Evolutionary conservation across 2,113 vertebrate species (phyloP), one percentile per base, ranked within the genome.

Genomic region (Hassar affinis): DNA sequence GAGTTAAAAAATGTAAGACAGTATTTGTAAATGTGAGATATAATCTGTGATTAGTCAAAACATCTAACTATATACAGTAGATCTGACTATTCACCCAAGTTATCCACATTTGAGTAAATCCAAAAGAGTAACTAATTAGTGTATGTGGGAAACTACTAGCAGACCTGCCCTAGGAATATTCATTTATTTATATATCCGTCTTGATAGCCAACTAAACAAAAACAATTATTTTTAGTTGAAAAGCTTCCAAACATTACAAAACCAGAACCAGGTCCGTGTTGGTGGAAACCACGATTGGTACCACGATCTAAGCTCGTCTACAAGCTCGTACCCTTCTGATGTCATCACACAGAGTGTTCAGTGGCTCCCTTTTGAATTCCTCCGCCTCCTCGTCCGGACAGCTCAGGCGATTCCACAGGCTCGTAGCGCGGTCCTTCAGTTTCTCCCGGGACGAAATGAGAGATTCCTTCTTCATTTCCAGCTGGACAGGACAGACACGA

Each of bases 381-480:
- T 51, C 54, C 1, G 82, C 85, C 30, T 89, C 84, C 76, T 88
- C 61, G 49, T 85, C 85, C 0, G 87, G 71, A 83, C 88, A 89
- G n/a, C 86, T 83, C 57, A 91, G 82, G 33, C 86, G 87, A 61
- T 85, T 86, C 90, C 89, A 90, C 57, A 91, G 82, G 68, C 83
- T 87, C 14, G 22, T 14, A 22, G 88, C 85, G 54, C 88, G 78
- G 33, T 84, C 83, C 61, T 88, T 90, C 25, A 91, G 86, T 49
- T 88, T 81, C 42, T 89, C 89, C n/a, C 85, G 81, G 18, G 87
- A 51, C 2, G 82, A 80, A 51, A 89, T 54, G 59, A 90, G 64
- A 12, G 88, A 87, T 11, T 85, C 79, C 81, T 84, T 90, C 75
- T 89, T 89, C 27, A 86, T 33, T 54, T 86, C 74, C 74, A 91